These are phyloP conservation scores for Punctoribates punctum DNA, from an alignment of 2,888 invertebrate species.

Conservation along the genomic window DNA sequence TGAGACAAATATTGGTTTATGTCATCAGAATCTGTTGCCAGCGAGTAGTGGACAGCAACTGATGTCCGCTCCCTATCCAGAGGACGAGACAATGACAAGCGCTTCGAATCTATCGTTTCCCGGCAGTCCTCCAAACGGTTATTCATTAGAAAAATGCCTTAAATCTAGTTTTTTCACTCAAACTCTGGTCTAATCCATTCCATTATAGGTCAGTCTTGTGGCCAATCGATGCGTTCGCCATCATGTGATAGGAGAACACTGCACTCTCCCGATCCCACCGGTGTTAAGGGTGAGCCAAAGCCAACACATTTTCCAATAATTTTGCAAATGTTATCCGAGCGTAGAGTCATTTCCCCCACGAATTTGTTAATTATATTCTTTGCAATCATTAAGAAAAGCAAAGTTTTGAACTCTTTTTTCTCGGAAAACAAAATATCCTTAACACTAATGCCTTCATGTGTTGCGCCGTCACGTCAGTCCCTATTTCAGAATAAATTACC, in stretches of 20 bases:
- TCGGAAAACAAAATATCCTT: too few species aligned
- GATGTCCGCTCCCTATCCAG: constrained; percentile 10
- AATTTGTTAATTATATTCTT: too few species aligned
- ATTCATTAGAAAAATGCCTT: not conserved
- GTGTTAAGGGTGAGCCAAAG: not conserved
- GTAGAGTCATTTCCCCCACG: not conserved
- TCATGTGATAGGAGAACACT: constrained; percentile 29
- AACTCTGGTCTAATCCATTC: not conserved
- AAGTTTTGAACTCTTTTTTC: too few species aligned
- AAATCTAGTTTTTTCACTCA: not conserved
- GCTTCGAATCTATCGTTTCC: constrained; percentile 21
- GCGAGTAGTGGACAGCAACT: constrained; percentile 2
- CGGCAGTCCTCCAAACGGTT: constrained; percentile 17
- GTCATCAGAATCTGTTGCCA: constrained; percentile 27
- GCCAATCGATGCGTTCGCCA: constrained; percentile 27
- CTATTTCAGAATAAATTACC: not conserved
- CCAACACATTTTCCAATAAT: not conserved
- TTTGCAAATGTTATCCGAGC: not conserved
- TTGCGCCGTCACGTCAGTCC: not conserved
- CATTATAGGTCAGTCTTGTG: constrained; percentile 22
- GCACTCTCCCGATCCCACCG: constrained; percentile 24
- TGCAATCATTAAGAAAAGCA: too few species aligned
- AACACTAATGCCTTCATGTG: not conserved
- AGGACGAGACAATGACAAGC: constrained; percentile 32
- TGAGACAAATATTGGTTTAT: not conserved